Conservation (phyloP, 2,888 invertebrate genomes). For the Eucera pruinosa region DNA sequence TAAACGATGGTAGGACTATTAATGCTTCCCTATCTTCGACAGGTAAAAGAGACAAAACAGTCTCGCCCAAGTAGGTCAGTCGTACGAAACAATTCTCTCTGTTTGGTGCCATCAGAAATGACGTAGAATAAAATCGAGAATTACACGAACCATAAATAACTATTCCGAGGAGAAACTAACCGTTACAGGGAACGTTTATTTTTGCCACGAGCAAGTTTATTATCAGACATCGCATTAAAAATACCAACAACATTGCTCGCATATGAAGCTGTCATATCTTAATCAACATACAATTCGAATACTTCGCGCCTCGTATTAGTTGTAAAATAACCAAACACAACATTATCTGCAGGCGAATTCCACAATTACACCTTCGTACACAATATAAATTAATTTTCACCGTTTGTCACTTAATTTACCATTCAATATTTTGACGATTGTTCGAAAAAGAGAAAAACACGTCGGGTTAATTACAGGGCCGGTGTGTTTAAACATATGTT, state of each 20-base stretch:
- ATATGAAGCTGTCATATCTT: too few relatives aligned
- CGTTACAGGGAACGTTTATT: neutral
- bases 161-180: neutral
- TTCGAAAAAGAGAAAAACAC: too few relatives aligned
- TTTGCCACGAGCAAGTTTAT: neutral
- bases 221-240: neutral
- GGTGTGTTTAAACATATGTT: conserved; percentile 8
- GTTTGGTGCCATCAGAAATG: conserved; percentile 1
- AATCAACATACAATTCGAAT: neutral
- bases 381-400: too few relatives aligned
- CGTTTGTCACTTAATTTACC: too few relatives aligned
- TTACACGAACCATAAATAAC: conserved; percentile 20
- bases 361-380: neutral
- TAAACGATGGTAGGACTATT: conserved; percentile 1
- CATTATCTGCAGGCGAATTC: too few relatives aligned
- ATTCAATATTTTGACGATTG: too few relatives aligned
- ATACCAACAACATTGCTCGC: neutral
- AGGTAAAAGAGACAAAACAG: conserved; percentile 13
- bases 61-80: conserved; percentile 37
- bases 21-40: neutral
- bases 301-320: neutral
- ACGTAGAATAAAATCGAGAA: conserved; percentile 16
- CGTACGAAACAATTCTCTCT: conserved; percentile 18
- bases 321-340: neutral
- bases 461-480: conserved; percentile 6